Base-by-base conservation (phyloP, 2,113 vertebrate species). In the Romanogobio albipinnatus region DNA sequence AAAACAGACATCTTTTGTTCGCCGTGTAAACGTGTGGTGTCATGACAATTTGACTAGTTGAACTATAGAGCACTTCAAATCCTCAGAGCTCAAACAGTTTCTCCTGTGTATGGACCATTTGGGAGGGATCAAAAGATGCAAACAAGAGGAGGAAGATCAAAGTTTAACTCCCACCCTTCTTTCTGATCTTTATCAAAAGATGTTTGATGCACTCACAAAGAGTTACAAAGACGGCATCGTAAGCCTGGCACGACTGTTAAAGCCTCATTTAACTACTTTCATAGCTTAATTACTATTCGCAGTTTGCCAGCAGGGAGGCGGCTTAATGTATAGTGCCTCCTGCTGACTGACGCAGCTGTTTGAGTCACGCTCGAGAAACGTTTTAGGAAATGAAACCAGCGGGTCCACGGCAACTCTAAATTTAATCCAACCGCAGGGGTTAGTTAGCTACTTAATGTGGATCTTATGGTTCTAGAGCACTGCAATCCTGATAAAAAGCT, bases 241-340 rank as follows among this genome's bases (percentile, higher is more conserved):
- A 39, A 58, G 84, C 70, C 39, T 81, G 36, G 53, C 33, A 64
- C 43, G 87, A 89, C 83, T 85, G 75, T 86, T 88, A 88, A 88
- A 86, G 84, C 77, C 61, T 86, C 89, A 84, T 90, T 88, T 89
- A 87, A 88, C 62, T 66, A 47, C 85, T 80, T 89, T 82, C 86
- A 85, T 66, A 71, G 61, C 88, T 89, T 89, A 91, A 91, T 91
- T 91, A 89, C 86, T 74, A 86, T 83, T 68, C 81, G 24, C 71
- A 81, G 83, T 77, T 88, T 84, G 80, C 59, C 76, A 82, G 83
- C 84, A 84, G 83, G 84, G 64, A 73, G 47, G 71, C 66, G 58
- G 56, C 71, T 56, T 84, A 81, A 87, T 87, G 85, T 85, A 88
- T 85, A 82, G 82, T 71, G 68, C 82, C 84, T 85, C 87, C 87